phyloP scores from a whole-genome alignment of 2,797 vertebrate species.

The Hypotaenidia okinawae region DNA sequence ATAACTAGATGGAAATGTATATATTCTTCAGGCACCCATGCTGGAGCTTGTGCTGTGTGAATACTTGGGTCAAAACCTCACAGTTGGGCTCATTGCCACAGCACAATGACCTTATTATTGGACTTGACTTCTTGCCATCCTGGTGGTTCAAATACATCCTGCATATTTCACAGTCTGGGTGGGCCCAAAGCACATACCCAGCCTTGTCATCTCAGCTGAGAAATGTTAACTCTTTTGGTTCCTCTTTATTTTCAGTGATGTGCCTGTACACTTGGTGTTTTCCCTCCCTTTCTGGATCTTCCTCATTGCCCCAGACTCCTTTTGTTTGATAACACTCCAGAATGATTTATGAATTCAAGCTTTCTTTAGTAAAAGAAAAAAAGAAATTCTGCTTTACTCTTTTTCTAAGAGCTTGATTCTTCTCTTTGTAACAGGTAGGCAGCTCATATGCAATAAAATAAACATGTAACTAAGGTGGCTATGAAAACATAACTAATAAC shows the following conservation, averaged over 20 bases:
- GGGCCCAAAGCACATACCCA: not conserved
- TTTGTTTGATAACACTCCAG: not conserved
- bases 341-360: not conserved
- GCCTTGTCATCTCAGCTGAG: not conserved
- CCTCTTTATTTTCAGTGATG: not conserved
- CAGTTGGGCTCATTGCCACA: not conserved
- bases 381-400: not conserved
- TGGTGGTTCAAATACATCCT: not conserved
- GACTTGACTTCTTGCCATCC: not conserved
- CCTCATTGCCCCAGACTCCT: not conserved
- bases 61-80: not conserved
- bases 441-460: not conserved
- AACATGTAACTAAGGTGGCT: constrained; percentile 28
- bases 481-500: constrained; percentile 39
- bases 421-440: not conserved
- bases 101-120: not conserved
- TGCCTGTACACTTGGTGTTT: not conserved
- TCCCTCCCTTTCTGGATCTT: not conserved
- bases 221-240: not conserved
- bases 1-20: not conserved
- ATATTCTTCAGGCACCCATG: not conserved
- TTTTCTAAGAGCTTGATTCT: not conserved
- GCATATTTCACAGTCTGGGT: constrained; percentile 8
- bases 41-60: not conserved
- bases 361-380: not conserved